These are phyloP conservation scores for Ischnus inquisitorius DNA, from an alignment of 2,888 invertebrate species.

Conservation along the genomic window DNA sequence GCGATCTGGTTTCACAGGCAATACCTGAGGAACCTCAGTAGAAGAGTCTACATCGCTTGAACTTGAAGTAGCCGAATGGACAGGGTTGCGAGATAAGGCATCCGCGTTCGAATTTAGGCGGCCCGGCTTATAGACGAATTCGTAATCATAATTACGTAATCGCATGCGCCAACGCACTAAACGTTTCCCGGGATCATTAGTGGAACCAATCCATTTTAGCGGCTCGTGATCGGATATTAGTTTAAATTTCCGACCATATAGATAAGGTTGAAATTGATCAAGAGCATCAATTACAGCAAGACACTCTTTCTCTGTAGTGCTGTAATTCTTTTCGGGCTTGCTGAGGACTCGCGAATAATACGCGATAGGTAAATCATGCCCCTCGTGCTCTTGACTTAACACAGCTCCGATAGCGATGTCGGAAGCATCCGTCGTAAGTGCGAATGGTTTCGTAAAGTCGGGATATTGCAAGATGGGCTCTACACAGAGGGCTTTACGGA, in stretches of 20 bases:
- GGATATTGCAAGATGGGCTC: constrained; percentile 48
- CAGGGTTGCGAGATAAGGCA: constrained; percentile 44
- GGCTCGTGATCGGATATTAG: constrained; percentile 44
- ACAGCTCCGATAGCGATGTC: constrained; percentile 44
- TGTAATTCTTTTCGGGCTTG: constrained; percentile 18
- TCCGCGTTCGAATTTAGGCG: constrained; percentile 37
- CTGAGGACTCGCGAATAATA: constrained; percentile 16
- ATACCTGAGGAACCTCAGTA: background rate
- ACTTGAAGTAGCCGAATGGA: background rate
- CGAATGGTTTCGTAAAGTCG: constrained; percentile 25
- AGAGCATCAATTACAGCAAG: constrained; percentile 30
- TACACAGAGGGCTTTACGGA: background rate
- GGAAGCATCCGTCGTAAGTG: constrained; percentile 22
- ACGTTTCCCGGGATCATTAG: background rate
- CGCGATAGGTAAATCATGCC: constrained; percentile 42
- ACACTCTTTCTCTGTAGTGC: constrained; percentile 46
- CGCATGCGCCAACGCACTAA: background rate
- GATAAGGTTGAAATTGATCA: constrained; percentile 40
- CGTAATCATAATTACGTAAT: constrained; percentile 32
- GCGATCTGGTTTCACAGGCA: background rate
- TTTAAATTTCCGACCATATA: constrained; percentile 42
- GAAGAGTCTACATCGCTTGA: background rate
- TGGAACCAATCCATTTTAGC: background rate
- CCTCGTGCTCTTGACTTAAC: constrained; percentile 24
- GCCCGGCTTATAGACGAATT: constrained; percentile 30